phyloP scores from a whole-genome alignment of 2,888 invertebrate species.

The Cylindroiulus punctatus region DNA sequence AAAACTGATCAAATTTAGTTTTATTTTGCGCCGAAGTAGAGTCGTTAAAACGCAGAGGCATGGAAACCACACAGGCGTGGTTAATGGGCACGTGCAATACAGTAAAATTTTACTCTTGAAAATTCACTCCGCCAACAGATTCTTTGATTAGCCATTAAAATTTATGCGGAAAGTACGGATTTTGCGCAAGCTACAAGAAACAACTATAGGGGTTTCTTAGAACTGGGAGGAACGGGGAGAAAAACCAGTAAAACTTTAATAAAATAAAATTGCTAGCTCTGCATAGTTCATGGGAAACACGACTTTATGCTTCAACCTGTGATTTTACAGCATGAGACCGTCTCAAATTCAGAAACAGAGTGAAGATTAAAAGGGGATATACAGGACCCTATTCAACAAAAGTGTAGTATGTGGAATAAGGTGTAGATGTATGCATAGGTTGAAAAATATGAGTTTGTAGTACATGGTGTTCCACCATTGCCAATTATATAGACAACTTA shows the following conservation, averaged over 20 bases:
- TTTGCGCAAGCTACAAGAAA: not conserved
- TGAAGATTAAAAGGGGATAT: no score
- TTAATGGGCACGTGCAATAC: conserved; percentile 30
- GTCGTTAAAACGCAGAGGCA: conserved; percentile 26
- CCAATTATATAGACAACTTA: no score
- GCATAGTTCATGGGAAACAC: not conserved
- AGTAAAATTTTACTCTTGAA: not conserved
- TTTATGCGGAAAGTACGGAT: conserved; percentile 27
- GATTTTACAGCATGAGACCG: not conserved
- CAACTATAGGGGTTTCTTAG: not conserved
- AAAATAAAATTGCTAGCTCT: conserved; percentile 13
- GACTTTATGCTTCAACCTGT: not conserved
- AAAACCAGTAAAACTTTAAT: conserved; percentile 24
- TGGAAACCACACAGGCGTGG: conserved; percentile 10
- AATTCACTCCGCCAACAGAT: conserved; percentile 5
- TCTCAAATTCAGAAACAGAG: not conserved
- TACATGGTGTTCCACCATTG: no score
- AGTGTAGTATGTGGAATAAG: no score
- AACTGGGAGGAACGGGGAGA: not conserved
- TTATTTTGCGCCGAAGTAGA: not conserved
- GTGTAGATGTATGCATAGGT: no score
- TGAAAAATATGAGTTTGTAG: no score
- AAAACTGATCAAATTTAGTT: not conserved
- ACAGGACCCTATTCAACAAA: no score
- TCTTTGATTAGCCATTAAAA: conserved; percentile 24